These are phyloP conservation scores for Tipula vernalis DNA, from an alignment of 2,888 invertebrate genomes.

Conservation along the genomic window DNA sequence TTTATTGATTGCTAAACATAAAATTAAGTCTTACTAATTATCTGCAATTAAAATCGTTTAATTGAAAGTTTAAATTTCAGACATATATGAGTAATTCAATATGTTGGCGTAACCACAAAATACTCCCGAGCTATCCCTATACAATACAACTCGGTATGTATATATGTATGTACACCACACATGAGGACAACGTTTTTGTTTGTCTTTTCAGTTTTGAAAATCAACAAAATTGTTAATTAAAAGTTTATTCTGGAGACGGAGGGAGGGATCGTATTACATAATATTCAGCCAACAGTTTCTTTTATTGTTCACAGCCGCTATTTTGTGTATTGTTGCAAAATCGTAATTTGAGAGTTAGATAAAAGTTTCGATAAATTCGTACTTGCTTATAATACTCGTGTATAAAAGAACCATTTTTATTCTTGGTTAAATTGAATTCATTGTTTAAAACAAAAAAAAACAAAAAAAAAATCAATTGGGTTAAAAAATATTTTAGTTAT, in stretches of 20 bases:
- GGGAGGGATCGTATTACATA: not conserved
- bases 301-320: not conserved
- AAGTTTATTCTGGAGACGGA: not conserved
- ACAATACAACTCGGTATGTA: not conserved
- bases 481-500: too few relatives aligned
- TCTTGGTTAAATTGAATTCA: too few relatives aligned
- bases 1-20: not conserved
- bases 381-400: too few relatives aligned
- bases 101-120: not conserved
- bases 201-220: not conserved
- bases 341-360: too few relatives aligned
- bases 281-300: not conserved
- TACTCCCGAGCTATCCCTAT: not conserved
- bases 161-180: not conserved
- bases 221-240: not conserved
- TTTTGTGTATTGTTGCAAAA: not conserved
- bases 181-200: not conserved
- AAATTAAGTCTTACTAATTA: not conserved
- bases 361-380: too few relatives aligned
- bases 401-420: too few relatives aligned
- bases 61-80: not conserved
- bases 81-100: not conserved
- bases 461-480: too few relatives aligned
- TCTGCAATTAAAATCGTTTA: not conserved
- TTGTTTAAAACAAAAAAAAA: too few relatives aligned